A percentile compares a stretch with the other conserved stretches of the same genome.
These are phyloP conservation scores for Periophthalmus modestus DNA, from an alignment of 2,113 vertebrate species.

Conservation along the genomic window DNA sequence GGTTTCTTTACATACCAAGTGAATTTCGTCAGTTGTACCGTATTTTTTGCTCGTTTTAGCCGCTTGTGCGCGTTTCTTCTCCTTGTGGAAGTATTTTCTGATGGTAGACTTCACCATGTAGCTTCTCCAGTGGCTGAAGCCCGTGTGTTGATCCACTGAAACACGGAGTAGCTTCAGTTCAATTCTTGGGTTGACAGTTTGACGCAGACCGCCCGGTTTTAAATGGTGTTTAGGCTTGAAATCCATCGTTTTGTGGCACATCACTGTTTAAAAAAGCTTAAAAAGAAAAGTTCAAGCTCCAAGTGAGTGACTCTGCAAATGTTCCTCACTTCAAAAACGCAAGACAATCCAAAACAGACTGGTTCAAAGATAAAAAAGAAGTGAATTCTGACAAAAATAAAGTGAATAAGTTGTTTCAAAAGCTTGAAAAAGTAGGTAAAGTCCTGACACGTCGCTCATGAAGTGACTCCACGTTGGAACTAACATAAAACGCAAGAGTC, in stretches of 20 bases:
- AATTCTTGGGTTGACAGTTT: neutral
- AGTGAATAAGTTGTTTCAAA: fast-evolving
- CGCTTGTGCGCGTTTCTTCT: slow-evolving; percentile 1
- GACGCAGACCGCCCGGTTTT: neutral
- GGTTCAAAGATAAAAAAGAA: too few relatives aligned
- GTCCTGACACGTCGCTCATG: fast-evolving
- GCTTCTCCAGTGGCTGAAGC: neutral
- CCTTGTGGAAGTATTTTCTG: slow-evolving; percentile 13
- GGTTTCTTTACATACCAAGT: fast-evolving
- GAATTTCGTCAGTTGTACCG: fast-evolving
- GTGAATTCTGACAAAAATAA: neutral
- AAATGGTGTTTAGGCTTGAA: neutral
- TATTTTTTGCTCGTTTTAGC: neutral
- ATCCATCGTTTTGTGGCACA: slow-evolving; percentile 55
- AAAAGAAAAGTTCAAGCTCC: neutral
- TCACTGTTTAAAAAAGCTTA: slow-evolving; percentile 24
- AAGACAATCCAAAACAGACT: neutral
- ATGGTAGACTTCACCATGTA: neutral
- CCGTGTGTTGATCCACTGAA: neutral
- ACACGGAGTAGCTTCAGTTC: slow-evolving; percentile 22
- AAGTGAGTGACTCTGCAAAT: too few relatives aligned
- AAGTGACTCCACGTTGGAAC: fast-evolving
- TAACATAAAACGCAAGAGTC: fast-evolving
- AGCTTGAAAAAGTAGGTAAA: neutral
- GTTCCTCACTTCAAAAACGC: neutral